A percentile compares a stretch with the other conserved stretches of the same genome.
phyloP scores from a whole-genome alignment of 1,140 invertebrate species.

The Drosophila chauvacae region DNA sequence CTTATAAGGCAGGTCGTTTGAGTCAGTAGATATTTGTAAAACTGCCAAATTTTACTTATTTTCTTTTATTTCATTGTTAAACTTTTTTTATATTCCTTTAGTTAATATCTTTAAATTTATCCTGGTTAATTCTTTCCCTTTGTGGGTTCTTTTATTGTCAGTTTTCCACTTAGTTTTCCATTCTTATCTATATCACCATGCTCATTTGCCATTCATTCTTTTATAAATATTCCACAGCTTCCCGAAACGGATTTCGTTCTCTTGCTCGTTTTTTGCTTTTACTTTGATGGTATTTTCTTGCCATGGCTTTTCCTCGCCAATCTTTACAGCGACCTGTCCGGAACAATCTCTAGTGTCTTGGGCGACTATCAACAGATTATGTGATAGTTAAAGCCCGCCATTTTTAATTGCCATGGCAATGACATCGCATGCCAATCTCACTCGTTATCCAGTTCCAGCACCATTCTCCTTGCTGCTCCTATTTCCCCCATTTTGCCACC shows the following conservation, averaged over 20 bases:
- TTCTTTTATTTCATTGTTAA: background rate
- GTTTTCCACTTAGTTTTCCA: constrained; percentile 29
- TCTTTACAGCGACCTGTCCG: constrained; percentile 9
- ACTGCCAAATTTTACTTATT: background rate
- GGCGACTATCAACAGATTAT: constrained; percentile 68
- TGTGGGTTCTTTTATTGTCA: background rate
- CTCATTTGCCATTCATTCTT: constrained; percentile 44
- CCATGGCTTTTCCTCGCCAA: background rate
- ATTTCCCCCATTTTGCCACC: background rate
- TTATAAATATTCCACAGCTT: constrained; percentile 39
- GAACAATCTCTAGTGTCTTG: constrained; percentile 49
- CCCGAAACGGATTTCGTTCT: constrained; percentile 29
- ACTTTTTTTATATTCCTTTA: background rate
- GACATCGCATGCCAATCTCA: constrained; percentile 57
- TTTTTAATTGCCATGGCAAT: constrained; percentile 76
- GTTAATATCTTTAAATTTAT: background rate
- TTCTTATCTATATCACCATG: constrained; percentile 25
- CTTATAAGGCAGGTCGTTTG: background rate
- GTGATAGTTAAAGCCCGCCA: constrained; percentile 65
- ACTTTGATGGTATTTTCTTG: constrained; percentile 37
- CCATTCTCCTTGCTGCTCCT: background rate
- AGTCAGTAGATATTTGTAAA: background rate
- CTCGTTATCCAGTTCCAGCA: constrained; percentile 28
- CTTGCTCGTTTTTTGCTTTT: constrained; percentile 14
- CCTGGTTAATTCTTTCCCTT: background rate